Conservation (phyloP, 2,797 vertebrate species). For the Lithobates pipiens region DNA sequence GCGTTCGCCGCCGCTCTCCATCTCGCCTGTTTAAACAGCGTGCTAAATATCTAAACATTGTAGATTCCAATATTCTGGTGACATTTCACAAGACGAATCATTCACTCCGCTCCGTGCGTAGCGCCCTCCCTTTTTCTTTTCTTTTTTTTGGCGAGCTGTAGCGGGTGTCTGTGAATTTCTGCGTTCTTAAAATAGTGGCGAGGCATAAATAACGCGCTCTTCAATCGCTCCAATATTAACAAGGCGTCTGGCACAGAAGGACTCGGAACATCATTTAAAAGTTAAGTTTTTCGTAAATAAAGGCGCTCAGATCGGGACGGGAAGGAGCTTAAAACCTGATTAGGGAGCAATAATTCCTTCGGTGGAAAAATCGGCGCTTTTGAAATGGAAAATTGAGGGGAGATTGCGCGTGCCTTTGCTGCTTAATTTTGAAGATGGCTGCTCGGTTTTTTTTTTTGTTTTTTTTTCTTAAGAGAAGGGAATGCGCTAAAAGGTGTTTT, state of each 20-base stretch:
- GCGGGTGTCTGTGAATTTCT: background rate
- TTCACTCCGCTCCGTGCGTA: background rate
- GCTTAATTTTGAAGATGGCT: background rate
- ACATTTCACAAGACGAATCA: constrained; percentile 47
- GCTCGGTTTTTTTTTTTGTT: no score
- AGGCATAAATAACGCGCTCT: constrained; percentile 29
- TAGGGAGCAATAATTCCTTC: constrained; percentile 16
- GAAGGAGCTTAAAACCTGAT: constrained; percentile 30
- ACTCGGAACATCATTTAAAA: constrained; percentile 21
- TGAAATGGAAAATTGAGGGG: constrained; percentile 3
- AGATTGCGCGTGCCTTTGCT: background rate
- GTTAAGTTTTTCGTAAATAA: constrained; percentile 26
- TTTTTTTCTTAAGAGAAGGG: no score
- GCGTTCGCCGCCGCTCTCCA: constrained; percentile 6
- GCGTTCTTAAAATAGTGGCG: constrained; percentile 26
- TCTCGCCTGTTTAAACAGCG: constrained; percentile 33
- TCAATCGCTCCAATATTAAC: constrained; percentile 39
- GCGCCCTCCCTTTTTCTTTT: background rate
- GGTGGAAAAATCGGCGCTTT: constrained; percentile 12
- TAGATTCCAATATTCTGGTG: constrained; percentile 33
- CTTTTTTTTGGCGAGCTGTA: background rate
- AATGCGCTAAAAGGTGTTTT: background rate
- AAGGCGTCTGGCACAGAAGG: background rate
- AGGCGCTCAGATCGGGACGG: background rate
- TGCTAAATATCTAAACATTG: constrained; percentile 34